These are phyloP conservation scores for Callospermophilus lateralis DNA, from an alignment of 2,113 vertebrate species.

Conservation along the genomic window DNA sequence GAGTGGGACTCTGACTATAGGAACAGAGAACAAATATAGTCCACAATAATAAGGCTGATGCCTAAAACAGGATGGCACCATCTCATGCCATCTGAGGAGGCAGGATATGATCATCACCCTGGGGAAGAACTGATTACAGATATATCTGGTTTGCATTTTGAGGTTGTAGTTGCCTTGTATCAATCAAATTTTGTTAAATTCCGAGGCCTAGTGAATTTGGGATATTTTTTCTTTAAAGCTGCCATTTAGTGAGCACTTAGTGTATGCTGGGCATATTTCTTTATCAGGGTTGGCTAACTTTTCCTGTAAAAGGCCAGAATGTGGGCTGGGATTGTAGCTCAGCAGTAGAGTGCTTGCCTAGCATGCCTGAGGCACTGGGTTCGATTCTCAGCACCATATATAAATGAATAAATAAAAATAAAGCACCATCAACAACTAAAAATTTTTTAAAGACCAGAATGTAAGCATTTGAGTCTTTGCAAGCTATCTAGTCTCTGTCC, in stretches of 20 bases:
- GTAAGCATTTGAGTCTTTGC: background rate
- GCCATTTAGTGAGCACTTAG: background rate
- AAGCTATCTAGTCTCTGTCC: background rate
- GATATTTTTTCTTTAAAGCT: background rate
- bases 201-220: background rate
- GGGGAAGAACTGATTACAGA: background rate
- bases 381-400: too few species aligned
- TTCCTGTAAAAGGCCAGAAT: background rate
- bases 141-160: background rate
- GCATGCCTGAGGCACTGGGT: too few species aligned
- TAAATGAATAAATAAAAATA: too few species aligned
- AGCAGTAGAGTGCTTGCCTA: too few species aligned
- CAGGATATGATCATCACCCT: background rate
- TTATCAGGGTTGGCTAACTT: background rate
- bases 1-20: background rate
- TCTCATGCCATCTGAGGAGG: background rate
- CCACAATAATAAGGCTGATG: background rate
- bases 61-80: background rate
- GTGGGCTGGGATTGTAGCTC: too few species aligned
- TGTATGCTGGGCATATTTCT: background rate
- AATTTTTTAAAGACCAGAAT: background rate
- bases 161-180: background rate
- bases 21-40: background rate
- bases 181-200: constrained; percentile 12
- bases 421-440: too few species aligned